Conservation (phyloP, 2,797 vertebrate species). For the Neosilurus hyrtlii region DNA sequence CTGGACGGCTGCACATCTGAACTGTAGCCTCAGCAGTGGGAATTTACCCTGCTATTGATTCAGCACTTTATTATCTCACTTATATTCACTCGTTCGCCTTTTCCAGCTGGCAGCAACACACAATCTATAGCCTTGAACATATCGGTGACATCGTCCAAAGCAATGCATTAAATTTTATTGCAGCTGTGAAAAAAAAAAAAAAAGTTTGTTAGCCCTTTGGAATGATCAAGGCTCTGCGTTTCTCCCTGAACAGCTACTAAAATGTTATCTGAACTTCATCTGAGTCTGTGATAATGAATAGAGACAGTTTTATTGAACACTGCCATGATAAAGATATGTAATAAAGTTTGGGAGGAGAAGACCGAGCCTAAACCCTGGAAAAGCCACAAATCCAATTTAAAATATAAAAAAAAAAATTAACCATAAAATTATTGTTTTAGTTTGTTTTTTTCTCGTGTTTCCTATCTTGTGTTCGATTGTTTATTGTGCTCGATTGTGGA, state of each 20-base stretch:
- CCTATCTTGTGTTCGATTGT: no score
- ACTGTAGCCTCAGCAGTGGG: constrained; percentile 45
- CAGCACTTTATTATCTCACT: constrained; percentile 55
- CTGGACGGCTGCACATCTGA: constrained; percentile 22
- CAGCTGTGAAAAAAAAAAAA: neutral
- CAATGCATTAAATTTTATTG: constrained; percentile 35
- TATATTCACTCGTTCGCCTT: constrained; percentile 41
- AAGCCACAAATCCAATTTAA: neutral
- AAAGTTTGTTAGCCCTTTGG: neutral
- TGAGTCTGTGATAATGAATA: constrained; percentile 7
- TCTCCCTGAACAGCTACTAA: constrained; percentile 5
- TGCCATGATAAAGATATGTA: constrained; percentile 15
- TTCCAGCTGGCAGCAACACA: constrained; percentile 50
- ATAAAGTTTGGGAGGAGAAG: constrained; percentile 17
- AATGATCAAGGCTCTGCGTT: neutral
- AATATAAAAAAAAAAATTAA: no score
- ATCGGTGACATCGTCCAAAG: constrained; percentile 33
- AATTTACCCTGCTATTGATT: constrained; percentile 47
- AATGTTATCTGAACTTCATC: constrained; percentile 24
- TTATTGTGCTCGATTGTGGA: no score
- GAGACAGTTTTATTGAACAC: constrained; percentile 14
- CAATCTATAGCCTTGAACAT: constrained; percentile 47
- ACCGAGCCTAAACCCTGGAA: neutral
- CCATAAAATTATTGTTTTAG: no score
- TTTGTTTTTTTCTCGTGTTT: no score